Base-by-base conservation (phyloP, 1,140 invertebrate species). In the Leptopilina boulardi region DNA sequence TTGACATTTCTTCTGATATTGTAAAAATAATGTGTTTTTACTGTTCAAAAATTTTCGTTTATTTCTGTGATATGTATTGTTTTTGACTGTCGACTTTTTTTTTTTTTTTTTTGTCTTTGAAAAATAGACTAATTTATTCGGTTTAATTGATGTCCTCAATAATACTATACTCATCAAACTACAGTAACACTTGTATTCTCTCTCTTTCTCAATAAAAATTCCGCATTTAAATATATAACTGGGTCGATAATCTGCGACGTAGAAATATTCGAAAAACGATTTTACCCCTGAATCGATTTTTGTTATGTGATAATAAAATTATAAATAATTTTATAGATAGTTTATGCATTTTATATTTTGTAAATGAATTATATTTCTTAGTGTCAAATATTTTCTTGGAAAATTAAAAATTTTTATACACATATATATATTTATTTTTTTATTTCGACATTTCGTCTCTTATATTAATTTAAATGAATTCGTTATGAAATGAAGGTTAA, bases 221-320 rank as follows among this genome's bases (percentile, higher is more conserved):
- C 26, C 15, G 9, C 6, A 72, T 5, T 26, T 41, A 21, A 72
- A 9, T 26, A n/a, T n/a, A 8, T 26, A 59, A 59, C 19, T 23
- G 23, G 59, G 59, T 66, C 59, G 59, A 66, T 66, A 66, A 30
- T 66, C 23, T 66, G 21, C 59, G 59, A 66, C 59, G 23, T 15
- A 71, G 42, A 47, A 26, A 21, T 42, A 21, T 18, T 71, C n/a
- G n/a, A 41, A 71, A 42, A 71, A n/a, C 42, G 9, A 18, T 42
- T 71, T 23, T 13, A 71, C 19, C 18, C 18, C 41, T 11, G 8
- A 18, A 38, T 56, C 15, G 73, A 73, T 73, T 66, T 66, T 66
- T 10, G 9, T 13, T 26, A 26, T 11, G 10, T 5, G n/a, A 51
- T 15, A n/a, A n/a, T 51, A 54, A 18, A 19, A n/a, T 6, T 54